These are phyloP conservation scores for Crematogaster levior DNA, from an alignment of 2,888 invertebrate genomes.

Conservation along the genomic window DNA sequence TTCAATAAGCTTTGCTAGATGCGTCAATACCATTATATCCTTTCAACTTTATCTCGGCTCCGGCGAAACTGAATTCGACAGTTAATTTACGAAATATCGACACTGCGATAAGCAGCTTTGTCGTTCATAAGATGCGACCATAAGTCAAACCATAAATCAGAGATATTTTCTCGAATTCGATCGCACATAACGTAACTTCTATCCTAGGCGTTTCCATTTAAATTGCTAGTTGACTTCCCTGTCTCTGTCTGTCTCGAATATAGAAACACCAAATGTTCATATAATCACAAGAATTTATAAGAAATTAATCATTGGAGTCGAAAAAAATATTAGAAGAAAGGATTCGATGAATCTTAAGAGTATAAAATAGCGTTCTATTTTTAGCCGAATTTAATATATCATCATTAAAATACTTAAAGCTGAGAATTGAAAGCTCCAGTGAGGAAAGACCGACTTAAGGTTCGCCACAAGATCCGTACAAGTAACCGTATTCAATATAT, in stretches of 20 bases:
- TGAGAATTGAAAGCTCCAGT: not conserved
- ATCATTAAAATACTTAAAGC: slow-evolving; percentile 8
- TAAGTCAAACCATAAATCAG: slow-evolving; percentile 4
- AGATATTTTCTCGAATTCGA: slow-evolving; percentile 11
- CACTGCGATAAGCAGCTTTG: slow-evolving; percentile 22
- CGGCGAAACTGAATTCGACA: slow-evolving; percentile 41
- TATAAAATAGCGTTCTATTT: not conserved
- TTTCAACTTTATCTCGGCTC: slow-evolving; percentile 34
- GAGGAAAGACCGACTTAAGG: not conserved
- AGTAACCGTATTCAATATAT: not conserved
- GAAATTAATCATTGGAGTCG: not conserved
- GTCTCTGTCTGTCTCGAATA: not conserved
- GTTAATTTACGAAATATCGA: slow-evolving; percentile 49
- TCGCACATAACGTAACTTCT: not conserved
- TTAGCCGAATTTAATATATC: not conserved
- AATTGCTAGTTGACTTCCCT: not conserved
- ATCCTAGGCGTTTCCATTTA: slow-evolving; percentile 17
- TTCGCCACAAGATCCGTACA: not conserved
- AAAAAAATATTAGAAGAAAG: not conserved
- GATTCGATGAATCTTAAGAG: not conserved
- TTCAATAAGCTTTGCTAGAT: slow-evolving; percentile 36
- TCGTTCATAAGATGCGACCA: slow-evolving; percentile 6
- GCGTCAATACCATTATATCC: slow-evolving; percentile 41
- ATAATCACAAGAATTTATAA: not conserved
- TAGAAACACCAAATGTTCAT: not conserved